Percentiles rank a stretch among this genome's conserved stretches.
These are phyloP conservation scores for Aphis gossypii DNA, from an alignment of 1,140 invertebrate genomes.

Conservation along the genomic window DNA sequence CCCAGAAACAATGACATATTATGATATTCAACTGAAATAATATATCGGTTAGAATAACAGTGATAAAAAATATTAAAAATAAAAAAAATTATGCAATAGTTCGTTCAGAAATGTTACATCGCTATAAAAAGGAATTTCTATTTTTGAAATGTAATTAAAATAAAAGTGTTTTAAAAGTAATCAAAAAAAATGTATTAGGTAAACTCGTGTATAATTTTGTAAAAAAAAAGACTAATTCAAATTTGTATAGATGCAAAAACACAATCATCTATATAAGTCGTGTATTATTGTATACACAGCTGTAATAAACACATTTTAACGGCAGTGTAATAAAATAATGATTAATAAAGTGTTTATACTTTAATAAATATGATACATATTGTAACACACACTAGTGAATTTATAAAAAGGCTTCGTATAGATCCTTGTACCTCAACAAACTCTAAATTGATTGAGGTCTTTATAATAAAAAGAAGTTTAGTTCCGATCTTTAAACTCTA, in stretches of 20 bases:
- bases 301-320: background rate
- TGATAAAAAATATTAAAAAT: background rate
- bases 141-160: too few species aligned
- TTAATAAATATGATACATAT: background rate
- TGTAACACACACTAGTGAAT: background rate
- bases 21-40: background rate
- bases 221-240: background rate
- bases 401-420: background rate
- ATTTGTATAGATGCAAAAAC: background rate
- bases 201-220: background rate
- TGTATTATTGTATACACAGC: background rate
- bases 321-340: background rate
- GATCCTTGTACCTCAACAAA: slow-evolving; percentile 19
- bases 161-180: background rate
- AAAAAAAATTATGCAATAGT: background rate
- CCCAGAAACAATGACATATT: background rate
- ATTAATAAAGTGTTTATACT: background rate
- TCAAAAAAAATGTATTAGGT: background rate
- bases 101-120: background rate
- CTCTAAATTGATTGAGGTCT: slow-evolving; percentile 39
- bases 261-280: background rate
- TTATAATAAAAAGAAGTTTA: slow-evolving; percentile 20
- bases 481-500: slow-evolving; percentile 27
- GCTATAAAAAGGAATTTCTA: background rate
- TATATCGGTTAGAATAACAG: background rate